Conservation (phyloP, 2,113 vertebrate species). For the Mixornis gularis region DNA sequence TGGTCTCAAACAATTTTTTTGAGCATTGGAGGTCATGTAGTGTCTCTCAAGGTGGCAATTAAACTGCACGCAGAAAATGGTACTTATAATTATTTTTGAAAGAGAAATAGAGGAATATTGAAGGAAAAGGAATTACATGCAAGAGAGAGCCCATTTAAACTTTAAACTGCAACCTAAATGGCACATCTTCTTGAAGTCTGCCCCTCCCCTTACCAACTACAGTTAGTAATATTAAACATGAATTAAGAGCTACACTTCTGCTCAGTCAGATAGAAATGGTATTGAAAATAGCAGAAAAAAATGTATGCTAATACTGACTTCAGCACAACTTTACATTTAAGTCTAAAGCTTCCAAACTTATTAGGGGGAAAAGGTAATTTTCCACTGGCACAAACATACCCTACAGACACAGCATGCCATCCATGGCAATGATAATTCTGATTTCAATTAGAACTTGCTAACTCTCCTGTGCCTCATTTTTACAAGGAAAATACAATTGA, state of each 20-base stretch:
- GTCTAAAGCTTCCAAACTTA: neutral
- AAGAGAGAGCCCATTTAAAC: neutral
- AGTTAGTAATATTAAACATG: neutral
- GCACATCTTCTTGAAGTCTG: neutral
- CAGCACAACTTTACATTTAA: slow-evolving; percentile 12
- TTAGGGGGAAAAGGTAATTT: neutral
- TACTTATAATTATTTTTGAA: neutral
- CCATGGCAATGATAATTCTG: slow-evolving; percentile 62
- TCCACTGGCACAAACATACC: slow-evolving; percentile 28
- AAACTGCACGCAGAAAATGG: neutral
- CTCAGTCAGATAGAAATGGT: neutral
- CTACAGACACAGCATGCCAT: slow-evolving; percentile 39
- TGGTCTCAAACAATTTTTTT: neutral
- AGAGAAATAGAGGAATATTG: neutral
- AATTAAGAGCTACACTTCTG: neutral
- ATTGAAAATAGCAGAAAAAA: neutral
- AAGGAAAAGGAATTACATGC: neutral
- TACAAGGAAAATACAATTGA: slow-evolving; percentile 58
- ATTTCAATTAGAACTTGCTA: slow-evolving; percentile 68
- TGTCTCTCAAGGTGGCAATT: neutral
- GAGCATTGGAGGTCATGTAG: neutral
- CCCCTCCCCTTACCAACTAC: neutral
- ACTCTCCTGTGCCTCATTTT: slow-evolving; percentile 61
- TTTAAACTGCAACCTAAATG: neutral
- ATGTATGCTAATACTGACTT: neutral